A percentile compares a stretch with the other conserved stretches of the same genome.
phyloP scores from a whole-genome alignment of 2,888 invertebrate species.

The Drosophila crucigera region DNA sequence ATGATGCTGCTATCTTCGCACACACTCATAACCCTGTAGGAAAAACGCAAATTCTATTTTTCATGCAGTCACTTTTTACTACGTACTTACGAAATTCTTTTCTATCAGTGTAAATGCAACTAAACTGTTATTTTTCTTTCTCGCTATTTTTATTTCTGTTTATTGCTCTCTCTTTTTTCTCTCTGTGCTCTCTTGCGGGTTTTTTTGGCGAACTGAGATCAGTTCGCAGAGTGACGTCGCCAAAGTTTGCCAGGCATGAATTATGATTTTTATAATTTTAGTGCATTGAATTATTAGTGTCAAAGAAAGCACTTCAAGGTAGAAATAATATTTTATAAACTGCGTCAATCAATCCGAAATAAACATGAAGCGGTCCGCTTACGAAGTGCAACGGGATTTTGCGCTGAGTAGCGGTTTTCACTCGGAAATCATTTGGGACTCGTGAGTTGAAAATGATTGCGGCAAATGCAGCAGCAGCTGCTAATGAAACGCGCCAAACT shows the following conservation, averaged over 20 bases:
- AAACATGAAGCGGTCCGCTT: constrained; percentile 60
- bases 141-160: not conserved
- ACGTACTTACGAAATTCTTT: not conserved
- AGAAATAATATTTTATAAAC: not conserved
- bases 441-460: constrained; percentile 58
- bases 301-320: not conserved
- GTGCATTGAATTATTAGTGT: not conserved
- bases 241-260: not conserved
- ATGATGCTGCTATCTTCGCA: not conserved
- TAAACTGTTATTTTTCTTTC: not conserved
- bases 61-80: no score
- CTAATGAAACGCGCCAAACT: not conserved
- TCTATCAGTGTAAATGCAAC: not conserved
- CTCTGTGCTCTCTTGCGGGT: not conserved
- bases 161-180: not conserved
- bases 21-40: no score
- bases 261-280: not conserved
- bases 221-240: not conserved
- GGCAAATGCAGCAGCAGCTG: not conserved
- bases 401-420: constrained; percentile 68
- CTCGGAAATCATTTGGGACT: constrained; percentile 78
- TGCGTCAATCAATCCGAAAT: no score
- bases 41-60: no score
- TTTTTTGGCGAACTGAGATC: not conserved
- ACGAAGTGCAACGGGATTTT: constrained; percentile 78